Conservation (phyloP, 2,797 vertebrate genomes). For the Pseudochirops cupreus region DNA sequence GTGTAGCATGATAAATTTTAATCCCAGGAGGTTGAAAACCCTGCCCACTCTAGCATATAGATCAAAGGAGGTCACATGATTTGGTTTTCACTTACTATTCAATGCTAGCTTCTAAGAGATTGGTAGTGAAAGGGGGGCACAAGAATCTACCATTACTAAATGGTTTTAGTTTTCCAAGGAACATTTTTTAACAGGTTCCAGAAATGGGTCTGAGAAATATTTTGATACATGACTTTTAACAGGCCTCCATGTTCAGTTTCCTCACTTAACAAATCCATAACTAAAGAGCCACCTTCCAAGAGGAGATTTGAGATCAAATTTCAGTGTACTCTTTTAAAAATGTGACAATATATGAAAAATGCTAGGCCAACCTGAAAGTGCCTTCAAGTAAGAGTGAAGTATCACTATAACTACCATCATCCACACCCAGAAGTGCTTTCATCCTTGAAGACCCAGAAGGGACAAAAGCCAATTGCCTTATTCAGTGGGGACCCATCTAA, state of each 20-base stretch:
- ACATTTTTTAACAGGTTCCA: background rate
- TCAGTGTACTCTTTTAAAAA: background rate
- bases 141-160: constrained; percentile 45
- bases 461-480: background rate
- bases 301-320: background rate
- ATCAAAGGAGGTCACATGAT: constrained; percentile 56
- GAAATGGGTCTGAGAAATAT: background rate
- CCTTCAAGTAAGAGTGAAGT: background rate
- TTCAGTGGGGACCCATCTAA: background rate
- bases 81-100: background rate
- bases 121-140: background rate
- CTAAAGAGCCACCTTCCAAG: background rate
- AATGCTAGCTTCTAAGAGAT: constrained; percentile 45
- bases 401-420: background rate
- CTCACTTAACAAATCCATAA: background rate
- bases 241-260: background rate
- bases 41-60: constrained; percentile 26
- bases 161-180: background rate
- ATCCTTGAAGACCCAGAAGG: background rate
- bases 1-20: background rate
- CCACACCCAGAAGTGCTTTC: background rate
- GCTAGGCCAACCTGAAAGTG: background rate
- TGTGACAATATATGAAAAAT: background rate
- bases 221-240: background rate
- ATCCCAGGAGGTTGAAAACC: constrained; percentile 27